phyloP scores from a whole-genome alignment of 2,113 vertebrate genomes.

The Ciconia stormi region DNA sequence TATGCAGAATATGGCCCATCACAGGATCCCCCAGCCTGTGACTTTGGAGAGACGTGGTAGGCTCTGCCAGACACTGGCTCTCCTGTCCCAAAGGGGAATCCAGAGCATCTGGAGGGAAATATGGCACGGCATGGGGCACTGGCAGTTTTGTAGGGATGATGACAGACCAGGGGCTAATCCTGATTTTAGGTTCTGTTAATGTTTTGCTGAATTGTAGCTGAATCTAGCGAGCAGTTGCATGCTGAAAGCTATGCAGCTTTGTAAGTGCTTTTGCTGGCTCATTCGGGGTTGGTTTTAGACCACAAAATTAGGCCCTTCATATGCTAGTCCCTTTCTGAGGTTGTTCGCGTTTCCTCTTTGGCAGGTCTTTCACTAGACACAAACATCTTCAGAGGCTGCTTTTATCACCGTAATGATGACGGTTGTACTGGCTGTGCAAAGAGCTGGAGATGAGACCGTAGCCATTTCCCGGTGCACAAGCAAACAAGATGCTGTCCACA shows the following conservation, averaged over 20 bases:
- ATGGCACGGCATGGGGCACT: accelerated
- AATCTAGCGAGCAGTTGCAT: neutral
- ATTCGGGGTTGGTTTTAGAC: neutral
- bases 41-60: neutral
- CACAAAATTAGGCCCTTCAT: neutral
- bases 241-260: neutral
- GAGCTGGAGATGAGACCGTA: neutral
- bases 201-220: neutral
- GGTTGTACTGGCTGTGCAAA: neutral
- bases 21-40: neutral
- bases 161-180: neutral
- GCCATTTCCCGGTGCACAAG: neutral
- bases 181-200: neutral
- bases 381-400: slow-evolving; percentile 24
- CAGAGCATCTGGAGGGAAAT: neutral
- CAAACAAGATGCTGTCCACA: neutral
- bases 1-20: neutral
- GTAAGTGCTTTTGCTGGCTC: neutral
- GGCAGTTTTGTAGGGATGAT: neutral
- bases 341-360: neutral
- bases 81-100: neutral
- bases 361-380: neutral
- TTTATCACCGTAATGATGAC: neutral
- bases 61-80: neutral
- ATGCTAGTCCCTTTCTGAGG: neutral